These are phyloP conservation scores for Adoxophyes honmai DNA, from an alignment of 1,140 invertebrate genomes.

Conservation along the genomic window DNA sequence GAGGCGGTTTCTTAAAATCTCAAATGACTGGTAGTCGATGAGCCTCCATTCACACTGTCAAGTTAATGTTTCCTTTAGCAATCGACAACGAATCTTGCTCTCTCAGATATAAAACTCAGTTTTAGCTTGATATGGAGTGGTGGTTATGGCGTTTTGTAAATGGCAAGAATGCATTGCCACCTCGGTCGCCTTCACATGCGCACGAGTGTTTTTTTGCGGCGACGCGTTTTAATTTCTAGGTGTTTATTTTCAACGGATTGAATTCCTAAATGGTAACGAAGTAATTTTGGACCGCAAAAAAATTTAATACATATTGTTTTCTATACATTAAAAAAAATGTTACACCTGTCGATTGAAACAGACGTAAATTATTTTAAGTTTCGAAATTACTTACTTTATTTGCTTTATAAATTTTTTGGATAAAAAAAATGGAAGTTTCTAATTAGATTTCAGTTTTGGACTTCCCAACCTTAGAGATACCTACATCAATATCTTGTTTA, in stretches of 20 bases:
- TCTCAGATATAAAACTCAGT: constrained; percentile 13
- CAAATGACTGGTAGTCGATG: constrained; percentile 49
- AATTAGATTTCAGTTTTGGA: no score
- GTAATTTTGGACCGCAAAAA: no score
- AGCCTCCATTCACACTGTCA: constrained; percentile 58
- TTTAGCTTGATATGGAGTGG: constrained; percentile 18
- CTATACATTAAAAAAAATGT: no score
- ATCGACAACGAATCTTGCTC: constrained; percentile 25
- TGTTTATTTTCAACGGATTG: constrained; percentile 31
- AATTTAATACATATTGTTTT: no score
- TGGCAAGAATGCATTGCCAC: constrained; percentile 40
- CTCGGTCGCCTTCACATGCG: constrained; percentile 69
- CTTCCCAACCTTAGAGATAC: no score
- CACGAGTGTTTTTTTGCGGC: constrained; percentile 67
- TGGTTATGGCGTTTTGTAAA: constrained; percentile 30
- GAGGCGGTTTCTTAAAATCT: constrained; percentile 62
- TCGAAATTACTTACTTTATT: no score
- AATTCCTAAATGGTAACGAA: not conserved
- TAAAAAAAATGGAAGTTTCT: no score
- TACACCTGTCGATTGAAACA: no score
- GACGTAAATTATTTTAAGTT: no score
- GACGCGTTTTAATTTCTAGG: constrained; percentile 50
- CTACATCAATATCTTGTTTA: no score
- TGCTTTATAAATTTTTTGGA: no score
- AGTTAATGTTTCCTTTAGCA: constrained; percentile 28